These are phyloP conservation scores for Phodopus roborovskii DNA, from an alignment of 2,113 vertebrate genomes.

Conservation along the genomic window DNA sequence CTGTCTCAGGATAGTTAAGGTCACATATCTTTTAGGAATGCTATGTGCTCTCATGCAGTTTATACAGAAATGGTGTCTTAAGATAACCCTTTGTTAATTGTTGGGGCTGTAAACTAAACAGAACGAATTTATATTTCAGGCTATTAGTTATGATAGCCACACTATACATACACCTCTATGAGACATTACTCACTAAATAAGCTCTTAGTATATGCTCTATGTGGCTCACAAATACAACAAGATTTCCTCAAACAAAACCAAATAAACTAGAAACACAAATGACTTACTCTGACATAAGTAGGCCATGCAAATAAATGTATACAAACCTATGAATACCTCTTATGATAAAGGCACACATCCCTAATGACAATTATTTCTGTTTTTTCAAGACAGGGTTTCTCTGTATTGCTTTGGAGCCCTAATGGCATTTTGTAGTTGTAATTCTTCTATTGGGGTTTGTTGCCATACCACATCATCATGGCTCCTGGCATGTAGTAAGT, in stretches of 20 bases:
- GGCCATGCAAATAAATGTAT: not conserved
- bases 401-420: not conserved
- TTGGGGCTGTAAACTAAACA: not conserved
- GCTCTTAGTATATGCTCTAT: too few relatives aligned
- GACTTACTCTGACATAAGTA: not conserved
- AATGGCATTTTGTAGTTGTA: not conserved
- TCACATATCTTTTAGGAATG: not conserved
- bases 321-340: not conserved
- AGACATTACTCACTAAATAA: not conserved
- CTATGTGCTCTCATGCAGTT: not conserved
- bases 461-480: conserved; percentile 28
- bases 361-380: not conserved
- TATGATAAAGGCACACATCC: conserved; percentile 15
- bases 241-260: conserved; percentile 22
- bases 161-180: not conserved
- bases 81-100: not conserved
- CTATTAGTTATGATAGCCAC: not conserved
- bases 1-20: not conserved
- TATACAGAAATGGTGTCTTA: not conserved
- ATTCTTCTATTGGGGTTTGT: conserved; percentile 56
- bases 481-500: conserved; percentile 46
- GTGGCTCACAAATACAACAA: not conserved
- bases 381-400: too few relatives aligned
- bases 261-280: conserved; percentile 50
- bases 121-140: not conserved